A percentile compares a stretch with the other conserved stretches of the same genome.
Conservation (phyloP, 2,113 vertebrate genomes). For the Pterocles orientalis region DNA sequence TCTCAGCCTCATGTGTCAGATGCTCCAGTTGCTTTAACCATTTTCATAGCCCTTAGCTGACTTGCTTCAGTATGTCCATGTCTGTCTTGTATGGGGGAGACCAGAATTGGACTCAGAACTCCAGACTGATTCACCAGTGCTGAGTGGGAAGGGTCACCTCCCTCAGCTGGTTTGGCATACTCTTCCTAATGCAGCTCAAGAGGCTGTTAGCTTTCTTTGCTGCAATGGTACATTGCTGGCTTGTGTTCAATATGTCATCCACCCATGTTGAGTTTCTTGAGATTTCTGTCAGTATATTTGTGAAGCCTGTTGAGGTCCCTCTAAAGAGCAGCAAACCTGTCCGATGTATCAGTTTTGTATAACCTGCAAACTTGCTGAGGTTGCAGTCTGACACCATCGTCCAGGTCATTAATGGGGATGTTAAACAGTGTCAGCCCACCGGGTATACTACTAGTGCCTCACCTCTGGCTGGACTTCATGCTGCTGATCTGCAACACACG, state of each 20-base stretch:
- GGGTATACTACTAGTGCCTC: not conserved
- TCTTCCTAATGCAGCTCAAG: not conserved
- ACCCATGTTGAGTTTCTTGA: not conserved
- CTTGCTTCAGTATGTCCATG: not conserved
- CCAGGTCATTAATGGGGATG: not conserved
- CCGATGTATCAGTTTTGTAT: not conserved
- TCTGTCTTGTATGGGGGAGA: not conserved
- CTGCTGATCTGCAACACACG: not conserved
- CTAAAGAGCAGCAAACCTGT: not conserved
- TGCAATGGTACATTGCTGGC: not conserved
- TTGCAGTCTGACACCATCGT: not conserved
- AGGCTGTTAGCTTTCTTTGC: not conserved
- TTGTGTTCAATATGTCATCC: not conserved
- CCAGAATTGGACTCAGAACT: not conserved
- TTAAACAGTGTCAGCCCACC: not conserved
- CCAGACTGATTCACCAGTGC: not conserved
- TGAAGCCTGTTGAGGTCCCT: not conserved
- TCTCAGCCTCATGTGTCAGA: not conserved
- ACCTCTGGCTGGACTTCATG: not conserved
- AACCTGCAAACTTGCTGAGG: not conserved
- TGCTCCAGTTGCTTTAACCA: not conserved
- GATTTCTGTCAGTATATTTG: not conserved
- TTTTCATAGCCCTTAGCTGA: not conserved
- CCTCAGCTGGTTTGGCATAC: accelerated
- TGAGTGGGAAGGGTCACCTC: not conserved